A percentile compares a stretch with the other conserved stretches of the same genome.
Evolutionary conservation across 2,888 invertebrate genomes (phyloP).

Genomic region (Cotesia congregata): DNA sequence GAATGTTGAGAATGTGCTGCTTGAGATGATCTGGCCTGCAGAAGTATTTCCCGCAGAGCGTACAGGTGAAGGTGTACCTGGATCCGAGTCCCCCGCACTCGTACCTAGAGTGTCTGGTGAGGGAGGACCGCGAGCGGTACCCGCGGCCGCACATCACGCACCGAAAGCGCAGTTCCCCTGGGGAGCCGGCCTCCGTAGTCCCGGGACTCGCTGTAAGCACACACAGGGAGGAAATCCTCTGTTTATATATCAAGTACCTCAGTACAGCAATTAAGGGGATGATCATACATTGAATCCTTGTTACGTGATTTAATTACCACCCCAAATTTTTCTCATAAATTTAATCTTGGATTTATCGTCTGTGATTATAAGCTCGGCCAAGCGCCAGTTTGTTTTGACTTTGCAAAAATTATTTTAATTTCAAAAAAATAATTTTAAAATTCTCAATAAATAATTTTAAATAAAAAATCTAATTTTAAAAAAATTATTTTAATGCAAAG

Average conservation of each 20-base stretch:
- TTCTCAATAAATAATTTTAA: neutral
- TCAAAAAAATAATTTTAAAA: too few relatives aligned
- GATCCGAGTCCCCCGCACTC: slow-evolving; percentile 69
- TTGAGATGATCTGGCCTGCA: slow-evolving; percentile 70
- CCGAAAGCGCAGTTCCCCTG: slow-evolving; percentile 63
- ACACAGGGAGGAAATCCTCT: slow-evolving; percentile 55
- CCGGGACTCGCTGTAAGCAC: slow-evolving; percentile 66
- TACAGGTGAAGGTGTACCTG: slow-evolving; percentile 69
- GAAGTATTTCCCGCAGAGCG: slow-evolving; percentile 69
- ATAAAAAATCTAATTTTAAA: neutral
- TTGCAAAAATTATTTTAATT: slow-evolving; percentile 17
- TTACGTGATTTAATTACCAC: neutral
- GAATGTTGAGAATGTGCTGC: slow-evolving; percentile 70
- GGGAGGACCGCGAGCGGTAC: slow-evolving; percentile 67
- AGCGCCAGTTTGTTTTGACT: slow-evolving; percentile 28
- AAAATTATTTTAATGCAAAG: slow-evolving; percentile 49
- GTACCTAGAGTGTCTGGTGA: slow-evolving; percentile 68
- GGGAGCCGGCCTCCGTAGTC: slow-evolving; percentile 54
- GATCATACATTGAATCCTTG: neutral
- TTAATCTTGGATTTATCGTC: slow-evolving; percentile 28
- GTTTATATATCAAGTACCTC: slow-evolving; percentile 48
- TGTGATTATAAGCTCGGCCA: slow-evolving; percentile 26
- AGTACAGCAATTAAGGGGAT: neutral
- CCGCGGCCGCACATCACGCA: slow-evolving; percentile 69
- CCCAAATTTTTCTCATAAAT: neutral